Evolutionary conservation across 2,888 invertebrate species (phyloP).

Genomic region (Criorhina ranunculi): DNA sequence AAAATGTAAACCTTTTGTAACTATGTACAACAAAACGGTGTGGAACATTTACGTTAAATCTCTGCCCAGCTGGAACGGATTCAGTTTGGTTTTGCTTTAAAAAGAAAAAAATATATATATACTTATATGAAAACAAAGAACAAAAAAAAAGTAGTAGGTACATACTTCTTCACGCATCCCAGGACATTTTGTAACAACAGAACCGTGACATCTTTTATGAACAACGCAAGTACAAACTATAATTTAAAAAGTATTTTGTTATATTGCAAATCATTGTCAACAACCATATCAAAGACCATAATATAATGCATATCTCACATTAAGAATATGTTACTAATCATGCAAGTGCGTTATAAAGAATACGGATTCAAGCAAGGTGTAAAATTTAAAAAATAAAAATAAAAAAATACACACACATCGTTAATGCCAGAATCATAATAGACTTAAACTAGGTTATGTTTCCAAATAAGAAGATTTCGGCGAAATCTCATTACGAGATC

Average conservation of each 20-base stretch:
- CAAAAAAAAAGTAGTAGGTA: not conserved
- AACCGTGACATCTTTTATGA: slow-evolving; percentile 98
- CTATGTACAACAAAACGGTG: slow-evolving; percentile 98
- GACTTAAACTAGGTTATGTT: not conserved
- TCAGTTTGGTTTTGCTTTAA: slow-evolving; percentile 86
- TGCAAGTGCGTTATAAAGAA: slow-evolving; percentile 47
- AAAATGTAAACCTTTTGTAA: slow-evolving; percentile 99
- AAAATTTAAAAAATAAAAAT: slow-evolving; percentile 17
- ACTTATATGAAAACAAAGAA: slow-evolving; percentile 13
- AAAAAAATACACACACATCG: not conserved
- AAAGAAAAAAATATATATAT: slow-evolving; percentile 30
- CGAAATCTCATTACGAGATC: too few species aligned
- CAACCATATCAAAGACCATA: slow-evolving; percentile 19
- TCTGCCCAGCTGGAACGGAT: slow-evolving; percentile 88
- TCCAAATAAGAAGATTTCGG: too few species aligned
- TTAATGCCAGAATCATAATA: too few species aligned
- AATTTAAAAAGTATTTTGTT: slow-evolving; percentile 79
- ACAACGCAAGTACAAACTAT: slow-evolving; percentile 99
- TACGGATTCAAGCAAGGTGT: slow-evolving; percentile 27
- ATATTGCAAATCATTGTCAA: slow-evolving; percentile 35
- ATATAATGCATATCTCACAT: slow-evolving; percentile 11
- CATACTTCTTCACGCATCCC: slow-evolving; percentile 95
- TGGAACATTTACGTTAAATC: slow-evolving; percentile 99
- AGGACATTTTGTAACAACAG: slow-evolving; percentile 99
- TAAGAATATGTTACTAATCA: slow-evolving; percentile 29